These are phyloP conservation scores for Halichoeres trimaculatus DNA, from an alignment of 2,113 vertebrate genomes.

Conservation along the genomic window DNA sequence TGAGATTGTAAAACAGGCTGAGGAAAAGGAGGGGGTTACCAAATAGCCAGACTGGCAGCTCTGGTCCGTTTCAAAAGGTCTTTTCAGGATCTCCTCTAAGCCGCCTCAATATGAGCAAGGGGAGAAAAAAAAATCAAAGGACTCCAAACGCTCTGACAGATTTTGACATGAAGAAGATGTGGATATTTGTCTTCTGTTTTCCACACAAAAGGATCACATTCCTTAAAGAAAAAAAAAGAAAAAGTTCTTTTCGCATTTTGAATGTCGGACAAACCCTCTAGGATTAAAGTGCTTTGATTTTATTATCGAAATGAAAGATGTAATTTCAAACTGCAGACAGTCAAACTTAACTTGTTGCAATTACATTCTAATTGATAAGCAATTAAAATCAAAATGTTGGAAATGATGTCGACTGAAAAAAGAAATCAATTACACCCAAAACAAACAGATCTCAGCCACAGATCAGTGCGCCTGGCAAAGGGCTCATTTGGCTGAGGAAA, in stretches of 20 bases:
- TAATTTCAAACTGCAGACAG: constrained; percentile 9
- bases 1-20: constrained; percentile 86
- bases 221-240: constrained; percentile 41
- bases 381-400: constrained; percentile 11
- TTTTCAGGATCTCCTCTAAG: constrained; percentile 84
- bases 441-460: constrained; percentile 14
- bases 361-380: not conserved
- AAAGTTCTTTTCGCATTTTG: constrained; percentile 52
- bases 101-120: constrained; percentile 76
- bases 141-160: constrained; percentile 76
- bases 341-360: not conserved
- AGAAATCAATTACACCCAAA: constrained; percentile 50
- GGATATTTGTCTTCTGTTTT: constrained; percentile 75
- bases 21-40: constrained; percentile 74
- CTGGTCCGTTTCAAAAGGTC: constrained; percentile 83
- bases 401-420: constrained; percentile 13
- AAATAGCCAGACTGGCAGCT: constrained; percentile 77
- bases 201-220: constrained; percentile 67
- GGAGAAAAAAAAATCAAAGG: constrained; percentile 74
- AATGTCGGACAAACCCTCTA: constrained; percentile 33
- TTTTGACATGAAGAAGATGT: constrained; percentile 76
- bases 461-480: constrained; percentile 36
- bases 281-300: constrained; percentile 34
- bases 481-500: not conserved
- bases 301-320: constrained; percentile 16